These are phyloP conservation scores for Solenopsis invicta DNA, from an alignment of 1,140 invertebrate genomes.

Conservation along the genomic window DNA sequence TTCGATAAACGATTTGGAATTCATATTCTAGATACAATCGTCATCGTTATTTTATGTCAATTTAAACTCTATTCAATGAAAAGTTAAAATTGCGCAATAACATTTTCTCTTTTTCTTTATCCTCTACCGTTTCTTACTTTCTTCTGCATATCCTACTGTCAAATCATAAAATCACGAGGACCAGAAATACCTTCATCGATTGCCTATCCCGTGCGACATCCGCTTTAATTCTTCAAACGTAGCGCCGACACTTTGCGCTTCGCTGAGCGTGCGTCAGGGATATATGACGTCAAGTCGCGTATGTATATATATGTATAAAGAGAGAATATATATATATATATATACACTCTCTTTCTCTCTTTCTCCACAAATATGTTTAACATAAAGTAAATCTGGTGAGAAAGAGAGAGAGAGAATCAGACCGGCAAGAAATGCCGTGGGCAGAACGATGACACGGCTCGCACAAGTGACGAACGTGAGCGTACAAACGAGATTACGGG, in stretches of 20 bases:
- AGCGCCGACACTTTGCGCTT: conserved; percentile 43
- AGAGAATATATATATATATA: not conserved
- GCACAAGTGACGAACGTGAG: conserved; percentile 40
- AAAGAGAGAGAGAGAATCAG: conserved; percentile 38
- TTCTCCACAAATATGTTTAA: not conserved
- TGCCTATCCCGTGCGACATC: conserved; percentile 43
- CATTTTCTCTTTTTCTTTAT: not conserved
- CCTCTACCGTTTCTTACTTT: not conserved
- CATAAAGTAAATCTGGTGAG: conserved; percentile 9
- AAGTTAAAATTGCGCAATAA: not conserved
- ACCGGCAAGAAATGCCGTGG: conserved; percentile 29
- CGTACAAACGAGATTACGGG: conserved; percentile 41
- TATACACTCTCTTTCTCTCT: not conserved
- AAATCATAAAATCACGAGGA: conserved; percentile 32
- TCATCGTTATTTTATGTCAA: not conserved
- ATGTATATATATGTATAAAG: too few relatives aligned
- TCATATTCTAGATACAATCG: not conserved
- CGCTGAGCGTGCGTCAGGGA: conserved; percentile 59
- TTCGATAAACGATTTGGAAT: not conserved
- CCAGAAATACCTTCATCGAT: conserved; percentile 54
- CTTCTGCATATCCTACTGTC: not conserved
- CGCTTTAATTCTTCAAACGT: conserved; percentile 63
- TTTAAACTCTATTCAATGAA: not conserved
- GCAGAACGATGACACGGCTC: conserved; percentile 17
- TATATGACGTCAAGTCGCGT: conserved; percentile 52